Conservation (phyloP, 2,797 vertebrate genomes). For the Geotrypetes seraphini region DNA sequence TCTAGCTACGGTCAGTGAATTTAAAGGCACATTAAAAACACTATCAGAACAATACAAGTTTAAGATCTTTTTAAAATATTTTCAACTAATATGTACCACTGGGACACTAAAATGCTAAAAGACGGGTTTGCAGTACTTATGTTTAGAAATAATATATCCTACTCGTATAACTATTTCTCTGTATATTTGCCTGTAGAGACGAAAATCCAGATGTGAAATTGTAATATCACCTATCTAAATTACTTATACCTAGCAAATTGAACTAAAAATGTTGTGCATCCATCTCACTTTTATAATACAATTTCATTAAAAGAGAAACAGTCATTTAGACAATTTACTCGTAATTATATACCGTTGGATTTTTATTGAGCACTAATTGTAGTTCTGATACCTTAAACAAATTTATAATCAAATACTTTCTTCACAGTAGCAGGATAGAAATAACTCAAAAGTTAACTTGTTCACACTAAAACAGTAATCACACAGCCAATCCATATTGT, state of each 20-base stretch:
- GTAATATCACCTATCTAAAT: slow-evolving; percentile 37
- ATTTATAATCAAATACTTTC: slow-evolving; percentile 49
- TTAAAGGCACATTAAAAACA: too few species aligned
- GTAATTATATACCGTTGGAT: slow-evolving; percentile 59
- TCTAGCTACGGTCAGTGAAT: too few species aligned
- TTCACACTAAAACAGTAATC: slow-evolving; percentile 52
- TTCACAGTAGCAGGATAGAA: slow-evolving; percentile 54
- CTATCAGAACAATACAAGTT: too few species aligned
- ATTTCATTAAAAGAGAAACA: slow-evolving; percentile 54
- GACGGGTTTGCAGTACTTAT: slow-evolving; percentile 33
- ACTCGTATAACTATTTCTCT: slow-evolving; percentile 5
- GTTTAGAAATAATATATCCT: too few species aligned
- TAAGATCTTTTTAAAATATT: too few species aligned
- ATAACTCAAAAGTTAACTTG: slow-evolving; percentile 41
- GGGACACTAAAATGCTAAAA: slow-evolving; percentile 30
- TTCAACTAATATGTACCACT: slow-evolving; percentile 26
- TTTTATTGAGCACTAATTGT: slow-evolving; percentile 47
- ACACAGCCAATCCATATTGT: slow-evolving; percentile 55
- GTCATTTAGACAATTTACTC: slow-evolving; percentile 51
- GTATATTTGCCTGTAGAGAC: slow-evolving; percentile 49
- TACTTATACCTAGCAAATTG: slow-evolving; percentile 43
- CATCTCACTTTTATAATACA: slow-evolving; percentile 43
- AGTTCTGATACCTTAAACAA: slow-evolving; percentile 34
- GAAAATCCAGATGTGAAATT: slow-evolving; percentile 41
- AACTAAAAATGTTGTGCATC: slow-evolving; percentile 37